Evolutionary conservation across 2,888 invertebrate species (phyloP), one percentile per base, ranked within the genome.

Genomic region (Mythimna vitellina): DNA sequence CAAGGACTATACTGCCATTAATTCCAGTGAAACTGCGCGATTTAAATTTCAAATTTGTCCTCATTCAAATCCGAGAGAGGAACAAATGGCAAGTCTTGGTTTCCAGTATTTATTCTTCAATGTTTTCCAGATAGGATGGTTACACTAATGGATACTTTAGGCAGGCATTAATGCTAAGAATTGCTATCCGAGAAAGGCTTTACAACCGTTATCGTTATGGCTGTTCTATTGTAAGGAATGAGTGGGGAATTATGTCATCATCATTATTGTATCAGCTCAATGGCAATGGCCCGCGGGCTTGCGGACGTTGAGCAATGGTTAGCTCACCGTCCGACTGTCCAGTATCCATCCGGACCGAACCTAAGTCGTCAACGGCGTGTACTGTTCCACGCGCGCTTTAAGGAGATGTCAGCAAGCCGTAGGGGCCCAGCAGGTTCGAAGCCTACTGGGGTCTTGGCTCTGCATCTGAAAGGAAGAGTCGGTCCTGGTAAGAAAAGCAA

Each of bases 11-110:
- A 17, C 64, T 22, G 38, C 73, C 81, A 82, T 84, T 81, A 84
- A 86, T 84, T 83, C 75, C 62, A 72, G 61, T 81, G 83, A 86
- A 51, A 78, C 68, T 79, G 70, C 80, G 72, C 82, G 79, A 90
- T 90, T 90, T 90, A 89, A 89, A 90, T 88, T 90, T 90, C 89
- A 90, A 90, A 90, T 90, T 87, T 89, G 86, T 86, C 86, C 89
- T 86, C 88, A 87, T 90, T 89, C 89, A 89, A 89, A 89, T 88
- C 88, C 81, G 80, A 76, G 81, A 83, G 86, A 84, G 78, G 86
- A 82, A 88, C 87, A 86, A 89, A 89, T 88, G 88, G 87, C 76
- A 73, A 68, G 58, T 70, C 82, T 73, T 70, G 61, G 86, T 61
- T 77, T 61, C 49, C 75, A 56, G 66, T 53, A 53, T 67, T 80